Conservation (phyloP, 2,797 vertebrate genomes). For the Limosa lapponica region DNA sequence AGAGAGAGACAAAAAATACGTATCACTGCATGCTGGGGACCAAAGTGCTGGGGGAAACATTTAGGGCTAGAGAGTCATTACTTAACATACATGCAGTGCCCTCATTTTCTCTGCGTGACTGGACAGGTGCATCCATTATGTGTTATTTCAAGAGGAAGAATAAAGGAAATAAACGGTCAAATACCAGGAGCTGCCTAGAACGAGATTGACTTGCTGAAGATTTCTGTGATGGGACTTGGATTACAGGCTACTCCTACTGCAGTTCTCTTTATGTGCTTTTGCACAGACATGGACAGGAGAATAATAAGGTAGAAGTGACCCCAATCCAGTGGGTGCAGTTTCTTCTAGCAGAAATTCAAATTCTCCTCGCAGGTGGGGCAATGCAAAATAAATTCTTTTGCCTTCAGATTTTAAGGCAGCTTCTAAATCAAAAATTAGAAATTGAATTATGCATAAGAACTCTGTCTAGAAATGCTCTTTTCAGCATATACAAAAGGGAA, state of each 20-base stretch:
- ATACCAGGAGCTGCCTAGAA: constrained; percentile 11
- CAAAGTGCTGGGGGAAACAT: constrained; percentile 7
- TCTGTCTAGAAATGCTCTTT: background rate
- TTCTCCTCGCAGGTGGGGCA: background rate
- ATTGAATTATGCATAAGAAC: background rate
- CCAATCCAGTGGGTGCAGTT: background rate
- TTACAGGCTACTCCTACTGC: constrained; percentile 37
- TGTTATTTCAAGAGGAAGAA: constrained; percentile 54
- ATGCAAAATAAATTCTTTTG: background rate
- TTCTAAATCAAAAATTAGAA: background rate
- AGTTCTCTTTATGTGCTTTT: background rate
- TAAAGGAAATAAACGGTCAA: constrained; percentile 53
- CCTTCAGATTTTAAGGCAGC: background rate
- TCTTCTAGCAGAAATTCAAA: background rate
- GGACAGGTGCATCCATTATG: constrained; percentile 58
- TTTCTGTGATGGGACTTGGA: constrained; percentile 31
- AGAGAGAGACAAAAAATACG: background rate
- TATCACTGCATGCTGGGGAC: background rate
- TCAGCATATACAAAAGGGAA: background rate
- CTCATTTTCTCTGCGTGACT: constrained; percentile 39
- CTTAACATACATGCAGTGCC: constrained; percentile 44
- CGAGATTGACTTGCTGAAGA: background rate
- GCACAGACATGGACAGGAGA: background rate
- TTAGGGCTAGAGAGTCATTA: constrained; percentile 44
- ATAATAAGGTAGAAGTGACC: background rate